phyloP scores from a whole-genome alignment of 2,888 invertebrate genomes.

The Drosophila koepferae region DNA sequence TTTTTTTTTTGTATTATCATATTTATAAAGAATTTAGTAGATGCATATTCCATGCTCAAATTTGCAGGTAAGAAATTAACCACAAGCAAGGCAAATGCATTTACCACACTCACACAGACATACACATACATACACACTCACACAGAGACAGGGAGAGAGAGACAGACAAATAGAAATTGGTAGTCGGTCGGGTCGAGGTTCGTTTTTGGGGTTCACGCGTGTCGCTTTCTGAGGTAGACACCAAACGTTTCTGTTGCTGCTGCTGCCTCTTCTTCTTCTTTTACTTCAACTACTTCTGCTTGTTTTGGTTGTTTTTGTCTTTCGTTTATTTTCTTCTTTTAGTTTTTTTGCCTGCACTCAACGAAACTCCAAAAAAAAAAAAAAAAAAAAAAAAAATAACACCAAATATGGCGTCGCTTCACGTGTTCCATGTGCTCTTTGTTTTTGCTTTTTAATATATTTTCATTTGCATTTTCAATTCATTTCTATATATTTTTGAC shows the following conservation, averaged over 20 bases:
- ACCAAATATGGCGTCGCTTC: slow-evolving; percentile 49
- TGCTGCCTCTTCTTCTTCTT: slow-evolving; percentile 2
- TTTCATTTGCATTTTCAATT: slow-evolving; percentile 9
- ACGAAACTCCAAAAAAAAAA: slow-evolving; percentile 26
- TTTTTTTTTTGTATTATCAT: not conserved
- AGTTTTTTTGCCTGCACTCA: slow-evolving; percentile 44
- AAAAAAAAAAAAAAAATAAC: slow-evolving; percentile 14
- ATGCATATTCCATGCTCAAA: not conserved
- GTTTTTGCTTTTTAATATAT: slow-evolving; percentile 23
- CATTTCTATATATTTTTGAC: slow-evolving; percentile 1
- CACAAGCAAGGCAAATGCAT: slow-evolving; percentile 10
- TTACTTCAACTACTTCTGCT: slow-evolving; percentile 1
- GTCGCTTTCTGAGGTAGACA: slow-evolving; percentile 38
- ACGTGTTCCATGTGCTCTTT: slow-evolving; percentile 53
- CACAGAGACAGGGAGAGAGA: not conserved
- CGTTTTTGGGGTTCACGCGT: slow-evolving; percentile 46
- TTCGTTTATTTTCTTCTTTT: slow-evolving; percentile 21
- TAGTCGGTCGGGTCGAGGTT: slow-evolving; percentile 41
- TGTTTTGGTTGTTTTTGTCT: slow-evolving; percentile 9
- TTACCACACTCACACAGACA: slow-evolving; percentile 1
- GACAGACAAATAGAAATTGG: slow-evolving; percentile 10
- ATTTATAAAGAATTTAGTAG: not conserved
- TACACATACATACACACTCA: not conserved
- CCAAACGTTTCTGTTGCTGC: slow-evolving; percentile 23
- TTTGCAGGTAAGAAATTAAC: slow-evolving; percentile 7